Evolutionary conservation across 2,113 vertebrate species (phyloP).

Genomic region (Phainopepla nitens): DNA sequence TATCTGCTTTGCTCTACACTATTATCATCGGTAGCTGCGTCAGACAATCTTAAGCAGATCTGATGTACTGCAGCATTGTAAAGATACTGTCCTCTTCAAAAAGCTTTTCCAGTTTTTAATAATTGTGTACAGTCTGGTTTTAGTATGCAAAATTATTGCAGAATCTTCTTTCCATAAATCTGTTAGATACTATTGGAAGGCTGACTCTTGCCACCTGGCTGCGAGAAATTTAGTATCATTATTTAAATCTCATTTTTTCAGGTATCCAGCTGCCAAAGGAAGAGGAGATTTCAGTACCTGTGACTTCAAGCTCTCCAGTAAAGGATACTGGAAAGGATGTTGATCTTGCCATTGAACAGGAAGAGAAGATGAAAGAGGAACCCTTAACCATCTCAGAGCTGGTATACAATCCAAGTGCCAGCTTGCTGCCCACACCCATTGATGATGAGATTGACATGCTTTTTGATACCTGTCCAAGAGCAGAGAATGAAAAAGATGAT

Average conservation of each 20-base stretch:
- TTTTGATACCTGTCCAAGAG: slow-evolving; percentile 86
- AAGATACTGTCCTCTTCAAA: background rate
- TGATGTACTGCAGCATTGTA: background rate
- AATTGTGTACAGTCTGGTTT: background rate
- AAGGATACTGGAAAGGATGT: slow-evolving; percentile 67
- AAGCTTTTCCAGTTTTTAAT: background rate
- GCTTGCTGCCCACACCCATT: slow-evolving; percentile 89
- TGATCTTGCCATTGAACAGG: slow-evolving; percentile 64
- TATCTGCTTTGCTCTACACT: background rate
- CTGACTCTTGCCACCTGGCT: background rate
- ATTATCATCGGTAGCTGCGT: background rate
- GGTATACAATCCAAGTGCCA: slow-evolving; percentile 90
- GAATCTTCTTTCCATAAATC: background rate
- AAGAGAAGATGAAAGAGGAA: slow-evolving; percentile 75
- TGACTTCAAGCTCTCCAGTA: slow-evolving; percentile 64
- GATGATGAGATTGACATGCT: slow-evolving; percentile 88
- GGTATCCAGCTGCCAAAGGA: slow-evolving; percentile 69
- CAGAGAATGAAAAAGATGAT: slow-evolving; percentile 86
- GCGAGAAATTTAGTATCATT: background rate
- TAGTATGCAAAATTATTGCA: background rate
- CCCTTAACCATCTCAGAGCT: slow-evolving; percentile 91
- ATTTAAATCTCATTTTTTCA: slow-evolving; percentile 17
- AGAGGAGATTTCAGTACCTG: slow-evolving; percentile 59
- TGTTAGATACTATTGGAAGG: background rate
- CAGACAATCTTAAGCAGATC: background rate